phyloP scores from a whole-genome alignment of 2,888 invertebrate species.

The Trissonchulus sp. region DNA sequence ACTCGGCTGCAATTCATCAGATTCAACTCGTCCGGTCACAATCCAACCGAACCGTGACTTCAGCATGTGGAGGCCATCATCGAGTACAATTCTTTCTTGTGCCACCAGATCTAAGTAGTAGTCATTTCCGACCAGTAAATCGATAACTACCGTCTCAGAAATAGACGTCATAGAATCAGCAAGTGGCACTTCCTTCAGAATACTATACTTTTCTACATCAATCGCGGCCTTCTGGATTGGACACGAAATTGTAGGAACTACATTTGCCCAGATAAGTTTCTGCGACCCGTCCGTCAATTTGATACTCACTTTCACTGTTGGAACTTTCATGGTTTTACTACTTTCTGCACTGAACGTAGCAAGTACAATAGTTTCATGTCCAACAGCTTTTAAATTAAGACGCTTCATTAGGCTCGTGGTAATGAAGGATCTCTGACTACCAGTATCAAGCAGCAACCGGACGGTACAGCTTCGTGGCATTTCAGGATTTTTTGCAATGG shows the following conservation, averaged over 20 bases:
- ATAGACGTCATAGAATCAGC: background rate
- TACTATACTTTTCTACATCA: background rate
- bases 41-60: no score
- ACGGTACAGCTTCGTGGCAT: no score
- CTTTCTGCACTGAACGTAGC: background rate
- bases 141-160: constrained; percentile 8
- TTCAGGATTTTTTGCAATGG: no score
- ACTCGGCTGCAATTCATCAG: no score
- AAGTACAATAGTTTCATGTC: background rate
- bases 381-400: background rate
- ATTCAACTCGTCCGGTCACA: no score
- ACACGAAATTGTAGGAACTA: background rate
- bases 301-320: background rate
- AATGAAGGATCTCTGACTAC: no score
- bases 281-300: background rate
- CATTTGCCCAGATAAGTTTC: background rate
- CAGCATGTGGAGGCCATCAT: no score
- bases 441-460: background rate
- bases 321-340: background rate
- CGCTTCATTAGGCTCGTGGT: constrained; percentile 5
- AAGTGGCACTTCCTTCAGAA: background rate
- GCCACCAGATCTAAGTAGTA: constrained; percentile 6
- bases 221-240: constrained; percentile 13
- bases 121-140: background rate
- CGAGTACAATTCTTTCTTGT: no score